Evolutionary conservation across 2,888 invertebrate genomes (phyloP).

Genomic region (Megaustenia siamemsis): DNA sequence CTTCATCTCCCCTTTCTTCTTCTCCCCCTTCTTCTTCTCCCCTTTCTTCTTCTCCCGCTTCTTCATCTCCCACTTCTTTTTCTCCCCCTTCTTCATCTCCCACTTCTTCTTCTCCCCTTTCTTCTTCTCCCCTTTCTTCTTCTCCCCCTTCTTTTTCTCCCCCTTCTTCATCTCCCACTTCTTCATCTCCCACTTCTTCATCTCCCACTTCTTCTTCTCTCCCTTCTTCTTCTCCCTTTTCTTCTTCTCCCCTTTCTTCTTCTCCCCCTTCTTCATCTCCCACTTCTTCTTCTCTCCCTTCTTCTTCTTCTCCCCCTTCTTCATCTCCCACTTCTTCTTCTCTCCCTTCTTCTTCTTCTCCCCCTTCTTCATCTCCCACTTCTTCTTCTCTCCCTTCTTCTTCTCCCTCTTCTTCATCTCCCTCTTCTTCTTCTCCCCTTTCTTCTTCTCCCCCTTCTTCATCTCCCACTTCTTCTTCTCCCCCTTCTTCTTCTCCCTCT

Average conservation of each 20-base stretch:
- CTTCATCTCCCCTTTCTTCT: background rate
- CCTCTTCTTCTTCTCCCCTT: background rate
- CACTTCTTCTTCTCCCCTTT: background rate
- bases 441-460: background rate
- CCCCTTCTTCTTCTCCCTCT: no score
- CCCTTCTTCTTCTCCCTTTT: background rate
- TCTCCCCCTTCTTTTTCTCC: background rate
- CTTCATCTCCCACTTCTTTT: background rate
- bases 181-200: no score
- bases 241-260: no score
- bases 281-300: no score
- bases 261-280: background rate
- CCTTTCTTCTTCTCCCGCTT: background rate
- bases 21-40: background rate
- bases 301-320: background rate
- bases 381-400: background rate
- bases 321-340: background rate
- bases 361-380: no score
- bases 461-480: background rate
- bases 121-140: background rate
- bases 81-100: background rate
- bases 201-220: no score
- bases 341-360: background rate
- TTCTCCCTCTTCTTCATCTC: background rate
- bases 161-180: no score